phyloP scores from a whole-genome alignment of 1,140 invertebrate genomes.

The Drosophila kikkawai region DNA sequence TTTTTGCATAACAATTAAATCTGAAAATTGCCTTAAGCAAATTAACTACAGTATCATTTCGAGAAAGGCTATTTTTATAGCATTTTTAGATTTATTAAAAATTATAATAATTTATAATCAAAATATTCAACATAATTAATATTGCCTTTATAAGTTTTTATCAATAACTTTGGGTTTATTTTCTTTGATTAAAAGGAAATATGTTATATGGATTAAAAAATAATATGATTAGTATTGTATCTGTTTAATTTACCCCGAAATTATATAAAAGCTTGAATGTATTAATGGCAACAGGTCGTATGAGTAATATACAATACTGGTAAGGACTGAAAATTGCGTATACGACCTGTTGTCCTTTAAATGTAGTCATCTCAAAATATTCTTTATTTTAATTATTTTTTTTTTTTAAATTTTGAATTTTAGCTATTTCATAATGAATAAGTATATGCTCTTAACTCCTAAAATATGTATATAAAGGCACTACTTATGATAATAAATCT shows the following conservation, averaged over 20 bases:
- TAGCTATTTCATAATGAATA: too few species aligned
- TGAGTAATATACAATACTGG: neutral
- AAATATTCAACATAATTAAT: neutral
- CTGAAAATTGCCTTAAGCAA: neutral
- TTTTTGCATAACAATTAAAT: constrained; percentile 11
- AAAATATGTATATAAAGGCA: neutral
- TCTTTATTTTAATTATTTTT: neutral
- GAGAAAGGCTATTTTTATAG: neutral
- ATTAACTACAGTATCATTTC: neutral
- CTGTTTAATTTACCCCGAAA: neutral
- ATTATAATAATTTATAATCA: neutral
- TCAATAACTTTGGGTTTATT: neutral
- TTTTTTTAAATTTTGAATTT: neutral
- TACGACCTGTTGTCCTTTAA: neutral
- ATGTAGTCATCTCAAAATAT: neutral
- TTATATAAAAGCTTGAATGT: neutral
- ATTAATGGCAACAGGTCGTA: neutral
- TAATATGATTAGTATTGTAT: neutral
- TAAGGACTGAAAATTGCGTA: neutral
- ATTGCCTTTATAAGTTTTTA: neutral
- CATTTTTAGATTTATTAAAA: neutral
- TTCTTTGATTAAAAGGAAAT: neutral
- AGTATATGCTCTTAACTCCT: neutral
- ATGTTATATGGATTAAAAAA: neutral
- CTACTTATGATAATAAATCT: neutral